Percentiles rank a stretch among this genome's conserved stretches.
Conservation (phyloP, 2,113 vertebrate genomes). For the Damaliscus lunatus region DNA sequence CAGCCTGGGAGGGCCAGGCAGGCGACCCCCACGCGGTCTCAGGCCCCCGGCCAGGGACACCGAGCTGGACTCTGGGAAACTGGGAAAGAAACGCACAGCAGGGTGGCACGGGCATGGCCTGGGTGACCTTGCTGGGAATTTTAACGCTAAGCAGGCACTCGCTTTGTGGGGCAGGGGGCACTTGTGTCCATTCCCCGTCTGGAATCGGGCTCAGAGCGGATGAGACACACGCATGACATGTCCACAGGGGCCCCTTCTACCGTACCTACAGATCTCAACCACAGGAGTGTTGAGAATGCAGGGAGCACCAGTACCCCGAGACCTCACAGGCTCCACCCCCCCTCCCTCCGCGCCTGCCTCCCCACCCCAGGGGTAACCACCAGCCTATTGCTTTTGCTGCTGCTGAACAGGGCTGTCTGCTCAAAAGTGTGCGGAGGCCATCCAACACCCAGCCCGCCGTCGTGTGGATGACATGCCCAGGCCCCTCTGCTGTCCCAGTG, state of each 20-base stretch:
- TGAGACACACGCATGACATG: accelerated
- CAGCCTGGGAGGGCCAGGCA: neutral
- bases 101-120: accelerated
- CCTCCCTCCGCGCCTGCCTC: no score
- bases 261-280: accelerated
- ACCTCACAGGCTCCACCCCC: accelerated
- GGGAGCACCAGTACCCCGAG: no score
- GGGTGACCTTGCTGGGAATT: accelerated
- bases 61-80: neutral
- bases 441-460: accelerated
- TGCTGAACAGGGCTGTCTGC: neutral
- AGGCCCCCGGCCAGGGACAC: neutral
- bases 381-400: accelerated
- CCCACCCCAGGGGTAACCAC: neutral
- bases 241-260: accelerated
- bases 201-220: neutral
- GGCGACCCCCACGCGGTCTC: accelerated
- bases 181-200: accelerated
- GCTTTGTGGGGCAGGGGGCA: accelerated
- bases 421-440: accelerated
- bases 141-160: accelerated
- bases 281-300: accelerated
- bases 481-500: neutral
- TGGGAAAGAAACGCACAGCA: accelerated
- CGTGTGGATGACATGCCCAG: accelerated